These are phyloP conservation scores for Luperina nickerlii DNA, from an alignment of 2,888 invertebrate genomes.

Conservation along the genomic window DNA sequence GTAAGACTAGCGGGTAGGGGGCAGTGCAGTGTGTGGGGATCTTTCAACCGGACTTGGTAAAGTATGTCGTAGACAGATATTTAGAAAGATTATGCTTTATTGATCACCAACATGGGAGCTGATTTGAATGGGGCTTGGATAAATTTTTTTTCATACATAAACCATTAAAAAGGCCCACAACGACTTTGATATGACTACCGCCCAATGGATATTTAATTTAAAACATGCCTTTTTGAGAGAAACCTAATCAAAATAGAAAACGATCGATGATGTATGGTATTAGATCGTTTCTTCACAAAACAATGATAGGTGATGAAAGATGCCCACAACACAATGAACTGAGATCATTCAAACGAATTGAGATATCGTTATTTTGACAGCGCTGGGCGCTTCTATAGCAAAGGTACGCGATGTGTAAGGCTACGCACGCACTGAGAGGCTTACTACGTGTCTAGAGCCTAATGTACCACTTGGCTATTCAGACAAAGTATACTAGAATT, in stretches of 20 bases:
- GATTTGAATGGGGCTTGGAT: not conserved
- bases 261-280: not conserved
- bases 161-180: not conserved
- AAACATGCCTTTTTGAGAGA: not conserved
- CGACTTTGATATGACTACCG: not conserved
- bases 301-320: slow-evolving; percentile 41
- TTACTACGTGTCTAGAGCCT: slow-evolving; percentile 22
- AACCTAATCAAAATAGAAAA: not conserved
- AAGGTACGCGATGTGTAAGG: slow-evolving; percentile 60
- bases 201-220: slow-evolving; percentile 5
- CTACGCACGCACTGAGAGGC: slow-evolving; percentile 63
- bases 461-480: slow-evolving; percentile 16
- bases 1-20: slow-evolving; percentile 40
- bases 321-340: slow-evolving; percentile 57
- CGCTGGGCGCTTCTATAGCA: slow-evolving; percentile 52
- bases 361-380: slow-evolving; percentile 46
- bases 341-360: slow-evolving; percentile 36
- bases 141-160: too few relatives aligned
- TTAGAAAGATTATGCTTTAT: not conserved
- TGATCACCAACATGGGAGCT: not conserved
- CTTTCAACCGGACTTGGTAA: slow-evolving; percentile 32
- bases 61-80: not conserved
- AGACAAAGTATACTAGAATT: not conserved
- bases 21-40: slow-evolving; percentile 47
- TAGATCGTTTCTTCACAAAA: not conserved